phyloP scores from a whole-genome alignment of 2,888 invertebrate genomes.

The Phengaris arion region DNA sequence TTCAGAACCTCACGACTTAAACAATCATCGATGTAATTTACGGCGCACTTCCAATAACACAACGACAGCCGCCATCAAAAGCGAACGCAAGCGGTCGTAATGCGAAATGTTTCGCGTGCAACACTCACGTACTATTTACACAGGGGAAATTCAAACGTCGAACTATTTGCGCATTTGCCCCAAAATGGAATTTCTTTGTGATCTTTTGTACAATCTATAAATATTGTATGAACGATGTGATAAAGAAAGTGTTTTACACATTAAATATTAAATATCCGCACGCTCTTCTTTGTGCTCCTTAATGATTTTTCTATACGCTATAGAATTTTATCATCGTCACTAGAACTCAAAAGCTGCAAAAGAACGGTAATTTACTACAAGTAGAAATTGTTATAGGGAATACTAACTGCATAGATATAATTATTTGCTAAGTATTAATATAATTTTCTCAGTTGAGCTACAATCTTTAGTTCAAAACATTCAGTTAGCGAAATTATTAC shows the following conservation, averaged over 20 bases:
- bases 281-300: constrained; percentile 16
- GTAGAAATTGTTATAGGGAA: too few species aligned
- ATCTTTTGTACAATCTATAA: constrained; percentile 61
- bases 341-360: not conserved
- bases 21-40: constrained; percentile 33
- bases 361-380: too few species aligned
- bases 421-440: too few species aligned
- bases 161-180: constrained; percentile 74
- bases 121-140: constrained; percentile 66
- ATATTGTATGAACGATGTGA: constrained; percentile 70
- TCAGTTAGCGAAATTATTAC: too few species aligned
- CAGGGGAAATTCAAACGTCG: constrained; percentile 76
- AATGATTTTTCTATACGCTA: not conserved
- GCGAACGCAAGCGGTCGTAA: constrained; percentile 48
- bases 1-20: not conserved
- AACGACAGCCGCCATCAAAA: constrained; percentile 36
- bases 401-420: too few species aligned
- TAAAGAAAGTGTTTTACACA: constrained; percentile 50
- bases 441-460: too few species aligned
- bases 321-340: not conserved
- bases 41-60: constrained; percentile 14
- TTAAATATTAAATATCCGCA: constrained; percentile 52
- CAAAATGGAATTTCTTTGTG: constrained; percentile 74
- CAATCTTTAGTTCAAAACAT: too few species aligned
- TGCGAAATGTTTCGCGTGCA: constrained; percentile 70